Evolutionary conservation across 2,888 invertebrate species (phyloP), one percentile per base, ranked within the genome.

Genomic region (Clunio marinus): DNA sequence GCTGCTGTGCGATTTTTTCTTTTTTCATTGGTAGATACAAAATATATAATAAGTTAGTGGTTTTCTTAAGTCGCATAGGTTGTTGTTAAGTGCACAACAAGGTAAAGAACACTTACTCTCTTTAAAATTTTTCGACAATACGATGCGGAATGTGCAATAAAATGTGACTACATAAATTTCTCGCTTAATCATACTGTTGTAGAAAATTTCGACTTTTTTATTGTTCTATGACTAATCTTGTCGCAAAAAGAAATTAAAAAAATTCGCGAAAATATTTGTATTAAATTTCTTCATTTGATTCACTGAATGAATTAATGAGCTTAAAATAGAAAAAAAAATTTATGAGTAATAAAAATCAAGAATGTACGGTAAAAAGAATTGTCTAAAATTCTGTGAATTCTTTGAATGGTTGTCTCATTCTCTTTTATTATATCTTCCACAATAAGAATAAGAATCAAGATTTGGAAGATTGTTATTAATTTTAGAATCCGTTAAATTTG

Each of bases 401-500:
- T n/a, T n/a, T n/a, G n/a, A n/a, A n/a, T n/a, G n/a, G n/a, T n/a
- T n/a, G n/a, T n/a, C n/a, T n/a, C n/a, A n/a, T n/a, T n/a, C n/a
- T n/a, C n/a, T n/a, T n/a, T n/a, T n/a, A n/a, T n/a, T n/a, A n/a
- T n/a, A n/a, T n/a, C n/a, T n/a, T n/a, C n/a, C n/a, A n/a, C n/a
- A n/a, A n/a, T n/a, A n/a, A n/a, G n/a, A n/a, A n/a, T n/a, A n/a
- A n/a, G n/a, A n/a, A n/a, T n/a, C 35, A 4, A 41, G 41, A 41
- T n/a, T 51, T 22, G 20, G 2, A 51, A 51, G 20, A 51, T 22
- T n/a, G n/a, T n/a, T 51, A 51, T 51, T 51, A 51, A 51, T 5
- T 17, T 46, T 17, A 46, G 17, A 22, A 55, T 28, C 66, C 66
- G 66, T 66, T 66, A 66, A 66, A 32, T 45, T 8, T 57, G 2